phyloP scores from a whole-genome alignment of 2,113 vertebrate genomes.

The Aegotheles bennettii region DNA sequence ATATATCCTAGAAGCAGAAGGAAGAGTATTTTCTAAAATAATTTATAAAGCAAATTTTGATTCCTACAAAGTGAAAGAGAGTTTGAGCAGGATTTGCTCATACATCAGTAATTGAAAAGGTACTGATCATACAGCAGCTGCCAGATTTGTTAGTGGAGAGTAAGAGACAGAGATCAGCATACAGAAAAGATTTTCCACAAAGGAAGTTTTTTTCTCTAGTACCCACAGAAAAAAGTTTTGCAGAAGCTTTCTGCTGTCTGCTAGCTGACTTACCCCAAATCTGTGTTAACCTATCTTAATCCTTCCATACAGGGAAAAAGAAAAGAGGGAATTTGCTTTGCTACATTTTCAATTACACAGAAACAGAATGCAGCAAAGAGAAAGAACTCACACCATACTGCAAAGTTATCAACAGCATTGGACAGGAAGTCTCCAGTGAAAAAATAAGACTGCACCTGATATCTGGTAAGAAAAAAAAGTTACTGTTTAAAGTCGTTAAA shows the following conservation, averaged over 20 bases:
- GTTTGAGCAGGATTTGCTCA: background rate
- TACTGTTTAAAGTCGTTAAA: background rate
- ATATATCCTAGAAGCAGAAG: background rate
- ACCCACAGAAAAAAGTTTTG: background rate
- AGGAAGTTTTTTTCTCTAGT: background rate
- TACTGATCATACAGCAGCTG: background rate
- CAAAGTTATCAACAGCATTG: conserved; percentile 38
- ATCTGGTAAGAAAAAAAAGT: conserved; percentile 50
- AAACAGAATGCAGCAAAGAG: background rate
- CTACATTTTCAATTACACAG: conserved; percentile 4
- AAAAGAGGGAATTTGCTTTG: conserved; percentile 22
- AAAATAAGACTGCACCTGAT: conserved; percentile 21
- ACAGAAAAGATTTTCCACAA: background rate
- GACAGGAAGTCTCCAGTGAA: conserved; percentile 12
- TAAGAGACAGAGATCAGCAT: background rate
- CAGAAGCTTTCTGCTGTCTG: background rate
- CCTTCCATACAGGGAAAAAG: background rate
- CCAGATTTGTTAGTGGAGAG: background rate
- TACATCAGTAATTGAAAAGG: background rate
- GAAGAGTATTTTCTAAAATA: background rate
- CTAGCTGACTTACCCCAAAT: background rate
- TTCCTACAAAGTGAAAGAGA: background rate
- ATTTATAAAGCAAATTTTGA: background rate
- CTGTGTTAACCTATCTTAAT: background rate
- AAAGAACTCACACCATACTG: background rate